A percentile compares a stretch with the other conserved stretches of the same genome.
phyloP scores from a whole-genome alignment of 2,113 vertebrate genomes.

The Onychorhynchus coronatus region DNA sequence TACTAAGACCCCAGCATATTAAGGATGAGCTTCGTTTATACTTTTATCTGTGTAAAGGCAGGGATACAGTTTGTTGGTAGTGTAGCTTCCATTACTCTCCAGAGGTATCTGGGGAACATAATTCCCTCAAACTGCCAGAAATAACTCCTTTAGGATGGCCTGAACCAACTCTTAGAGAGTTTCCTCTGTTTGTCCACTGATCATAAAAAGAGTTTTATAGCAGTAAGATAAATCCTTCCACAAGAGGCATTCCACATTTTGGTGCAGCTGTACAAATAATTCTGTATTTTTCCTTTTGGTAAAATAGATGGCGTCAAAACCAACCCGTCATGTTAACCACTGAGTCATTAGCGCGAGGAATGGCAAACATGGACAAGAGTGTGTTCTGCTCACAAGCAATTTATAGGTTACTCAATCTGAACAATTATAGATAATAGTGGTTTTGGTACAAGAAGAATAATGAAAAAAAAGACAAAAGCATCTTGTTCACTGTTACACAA shows the following conservation, averaged over 20 bases:
- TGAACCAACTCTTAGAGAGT: background rate
- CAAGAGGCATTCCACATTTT: background rate
- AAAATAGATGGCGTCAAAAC: background rate
- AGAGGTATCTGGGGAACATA: background rate
- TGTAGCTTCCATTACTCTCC: background rate
- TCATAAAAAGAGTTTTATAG: background rate
- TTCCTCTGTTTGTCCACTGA: background rate
- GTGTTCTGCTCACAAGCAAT: background rate
- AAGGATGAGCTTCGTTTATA: background rate
- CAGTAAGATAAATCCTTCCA: background rate
- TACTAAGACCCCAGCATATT: background rate
- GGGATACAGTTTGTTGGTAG: background rate
- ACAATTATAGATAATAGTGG: background rate
- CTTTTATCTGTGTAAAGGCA: background rate
- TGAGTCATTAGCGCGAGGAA: background rate
- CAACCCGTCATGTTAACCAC: background rate
- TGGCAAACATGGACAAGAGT: background rate
- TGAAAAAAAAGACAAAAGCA: background rate
- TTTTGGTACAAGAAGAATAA: background rate
- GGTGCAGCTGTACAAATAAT: constrained; percentile 33
- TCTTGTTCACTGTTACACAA: background rate
- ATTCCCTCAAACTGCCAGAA: background rate
- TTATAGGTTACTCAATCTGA: background rate
- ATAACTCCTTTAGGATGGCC: background rate
- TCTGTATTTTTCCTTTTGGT: background rate